These are phyloP conservation scores for Epinotia brunnichana DNA, from an alignment of 2,888 invertebrate species.

Conservation along the genomic window DNA sequence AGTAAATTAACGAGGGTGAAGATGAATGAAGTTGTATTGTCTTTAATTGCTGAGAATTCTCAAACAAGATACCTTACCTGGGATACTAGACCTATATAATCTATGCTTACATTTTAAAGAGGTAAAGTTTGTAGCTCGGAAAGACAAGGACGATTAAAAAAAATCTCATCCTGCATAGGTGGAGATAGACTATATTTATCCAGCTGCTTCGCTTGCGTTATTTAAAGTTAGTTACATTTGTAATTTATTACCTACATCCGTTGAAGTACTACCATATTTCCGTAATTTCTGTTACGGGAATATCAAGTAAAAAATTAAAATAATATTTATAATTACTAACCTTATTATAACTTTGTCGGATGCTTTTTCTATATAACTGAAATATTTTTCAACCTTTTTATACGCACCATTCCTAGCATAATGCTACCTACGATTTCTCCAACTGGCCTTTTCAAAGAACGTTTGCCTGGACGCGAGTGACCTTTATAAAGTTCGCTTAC, in stretches of 20 bases:
- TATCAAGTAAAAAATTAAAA: neutral
- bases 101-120: neutral
- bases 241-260: too few species aligned
- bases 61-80: neutral
- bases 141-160: too few species aligned
- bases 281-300: too few species aligned
- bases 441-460: constrained; percentile 37
- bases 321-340: too few species aligned
- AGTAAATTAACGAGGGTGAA: constrained; percentile 1
- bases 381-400: neutral
- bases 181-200: too few species aligned
- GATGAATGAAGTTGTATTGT: constrained; percentile 13
- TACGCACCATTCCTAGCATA: constrained; percentile 1
- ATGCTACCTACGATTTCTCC: constrained; percentile 1
- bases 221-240: too few species aligned
- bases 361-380: neutral
- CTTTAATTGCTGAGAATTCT: neutral
- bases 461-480: constrained; percentile 18
- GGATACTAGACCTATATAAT: neutral
- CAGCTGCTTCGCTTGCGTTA: too few species aligned
- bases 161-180: too few species aligned
- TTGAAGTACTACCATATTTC: neutral
- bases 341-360: neutral
- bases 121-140: too few species aligned
- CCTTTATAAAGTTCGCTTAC: constrained; percentile 34